A percentile compares a stretch with the other conserved stretches of the same genome.
Conservation (phyloP, 2,797 vertebrate genomes). For the Stomatorhinus walkeri region DNA sequence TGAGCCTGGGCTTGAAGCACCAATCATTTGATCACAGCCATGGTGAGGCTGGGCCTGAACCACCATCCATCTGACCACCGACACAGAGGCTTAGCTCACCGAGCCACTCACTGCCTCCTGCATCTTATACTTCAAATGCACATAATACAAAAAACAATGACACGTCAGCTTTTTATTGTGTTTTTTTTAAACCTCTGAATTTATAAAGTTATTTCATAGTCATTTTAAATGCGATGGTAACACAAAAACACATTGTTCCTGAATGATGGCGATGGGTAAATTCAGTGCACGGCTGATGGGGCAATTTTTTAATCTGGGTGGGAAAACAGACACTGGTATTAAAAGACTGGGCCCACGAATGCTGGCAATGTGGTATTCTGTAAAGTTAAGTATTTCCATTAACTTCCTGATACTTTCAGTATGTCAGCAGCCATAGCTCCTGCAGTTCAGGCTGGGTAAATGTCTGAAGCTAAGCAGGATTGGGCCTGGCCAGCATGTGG, state of each 20-base stretch:
- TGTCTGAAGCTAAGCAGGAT: not conserved
- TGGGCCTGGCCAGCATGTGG: not conserved
- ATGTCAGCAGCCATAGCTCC: not conserved
- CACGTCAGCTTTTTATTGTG: not conserved
- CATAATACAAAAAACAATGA: not conserved
- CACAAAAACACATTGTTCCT: slow-evolving; percentile 18
- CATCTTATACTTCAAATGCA: not conserved
- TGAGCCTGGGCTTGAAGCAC: no score
- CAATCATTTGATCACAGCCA: no score
- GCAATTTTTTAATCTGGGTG: not conserved
- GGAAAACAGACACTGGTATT: not conserved
- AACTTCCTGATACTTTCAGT: not conserved
- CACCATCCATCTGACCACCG: no score
- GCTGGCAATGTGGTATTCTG: not conserved
- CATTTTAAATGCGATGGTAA: slow-evolving; percentile 44
- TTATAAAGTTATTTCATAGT: slow-evolving; percentile 56
- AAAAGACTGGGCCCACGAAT: not conserved
- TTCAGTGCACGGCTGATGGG: not conserved
- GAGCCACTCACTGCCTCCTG: no score
- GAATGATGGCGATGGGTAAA: not conserved
- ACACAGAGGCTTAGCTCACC: not conserved
- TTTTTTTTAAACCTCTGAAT: slow-evolving; percentile 18
- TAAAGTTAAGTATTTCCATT: not conserved
- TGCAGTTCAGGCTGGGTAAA: not conserved
- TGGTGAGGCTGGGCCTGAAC: no score